Evolutionary conservation across 2,797 vertebrate species (phyloP), one percentile per base, ranked within the genome.

Genomic region (Forpus xanthops): DNA sequence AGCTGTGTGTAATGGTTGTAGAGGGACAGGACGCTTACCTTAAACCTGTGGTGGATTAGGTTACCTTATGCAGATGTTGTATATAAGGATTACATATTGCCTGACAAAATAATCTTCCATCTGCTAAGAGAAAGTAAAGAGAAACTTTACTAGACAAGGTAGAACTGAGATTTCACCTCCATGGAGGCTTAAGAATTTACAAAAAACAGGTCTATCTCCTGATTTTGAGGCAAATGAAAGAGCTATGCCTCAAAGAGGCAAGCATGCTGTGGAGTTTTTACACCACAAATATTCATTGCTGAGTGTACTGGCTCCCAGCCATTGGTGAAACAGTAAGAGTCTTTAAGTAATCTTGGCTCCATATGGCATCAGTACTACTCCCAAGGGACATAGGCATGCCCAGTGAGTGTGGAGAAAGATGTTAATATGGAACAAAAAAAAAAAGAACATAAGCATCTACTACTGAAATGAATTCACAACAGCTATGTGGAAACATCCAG

Each of bases 361-460:
- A 35, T 8, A 9, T 5, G 39, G 23, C 39, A 28, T 50, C 53
- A 19, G 17, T 11, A 12, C 14, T 52, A 5, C 42, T 64, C 12
- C 25, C 14, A 49, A 13, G 28, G 15, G 58, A 33, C 7, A 1
- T 12, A n/a, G n/a, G 8, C 17, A 35, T 1, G 5, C 15, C 2
- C 1, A 2, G 15, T 41, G 33, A 37, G 9, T 21, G 15, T 35
- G 52, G 25, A 66, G 25, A 47, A 80, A 73, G 24, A 5, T 58
- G 9, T 27, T 45, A 53, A n/a, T 2, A 5, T 25, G 15, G 35
- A 37, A 6, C 0, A 0, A 33, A 52, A 71, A 0, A 33, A 52
- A 71, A 64, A 75, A 47, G 2, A 31, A 20, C 15, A 9, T 12
- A 49, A 28, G 15, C 6, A 52, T 49, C 23, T 64, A 47, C 37